Percentiles rank a stretch among this genome's conserved stretches.
Evolutionary conservation across 2,888 invertebrate genomes (phyloP).

Genomic region (Syritta pipiens): DNA sequence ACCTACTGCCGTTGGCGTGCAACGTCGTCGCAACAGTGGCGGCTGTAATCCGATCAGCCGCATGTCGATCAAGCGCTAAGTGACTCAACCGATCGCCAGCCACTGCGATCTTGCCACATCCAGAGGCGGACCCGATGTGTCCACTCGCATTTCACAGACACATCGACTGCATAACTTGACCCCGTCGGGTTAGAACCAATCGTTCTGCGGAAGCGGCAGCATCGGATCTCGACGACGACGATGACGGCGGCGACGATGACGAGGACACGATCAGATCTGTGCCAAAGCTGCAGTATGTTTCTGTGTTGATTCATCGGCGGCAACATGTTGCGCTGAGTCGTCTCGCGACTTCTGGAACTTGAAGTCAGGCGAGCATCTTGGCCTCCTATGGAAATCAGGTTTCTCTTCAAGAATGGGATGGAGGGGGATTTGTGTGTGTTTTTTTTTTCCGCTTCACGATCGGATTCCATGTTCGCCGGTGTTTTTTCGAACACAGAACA

Average conservation of each 20-base stretch:
- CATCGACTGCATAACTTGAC: slow-evolving; percentile 62
- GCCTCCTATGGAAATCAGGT: slow-evolving; percentile 57
- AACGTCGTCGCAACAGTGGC: slow-evolving; percentile 33
- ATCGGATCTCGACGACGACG: too few species aligned
- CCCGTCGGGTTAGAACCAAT: slow-evolving; percentile 61
- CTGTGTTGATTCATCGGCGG: slow-evolving; percentile 45
- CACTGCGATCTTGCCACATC: too few species aligned
- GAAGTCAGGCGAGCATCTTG: slow-evolving; percentile 22
- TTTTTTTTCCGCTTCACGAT: slow-evolving; percentile 24
- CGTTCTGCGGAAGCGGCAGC: too few species aligned
- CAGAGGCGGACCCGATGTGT: slow-evolving; percentile 24
- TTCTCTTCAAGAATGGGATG: too few species aligned
- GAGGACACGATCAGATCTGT: too few species aligned
- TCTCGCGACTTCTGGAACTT: slow-evolving; percentile 41
- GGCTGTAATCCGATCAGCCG: slow-evolving; percentile 67
- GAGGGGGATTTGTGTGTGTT: not conserved
- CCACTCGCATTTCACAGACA: slow-evolving; percentile 55
- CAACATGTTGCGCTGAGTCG: slow-evolving; percentile 52
- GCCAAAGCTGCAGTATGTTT: slow-evolving; percentile 47
- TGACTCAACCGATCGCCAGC: slow-evolving; percentile 62
- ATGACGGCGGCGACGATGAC: too few species aligned
- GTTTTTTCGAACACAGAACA: slow-evolving; percentile 12
- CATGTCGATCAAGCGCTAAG: slow-evolving; percentile 64
- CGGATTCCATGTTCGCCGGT: slow-evolving; percentile 41
- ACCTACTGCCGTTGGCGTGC: not conserved